Percentiles rank a stretch among this genome's conserved stretches.
Evolutionary conservation across 2,113 vertebrate species (phyloP).

Genomic region (Mus spicilegus): DNA sequence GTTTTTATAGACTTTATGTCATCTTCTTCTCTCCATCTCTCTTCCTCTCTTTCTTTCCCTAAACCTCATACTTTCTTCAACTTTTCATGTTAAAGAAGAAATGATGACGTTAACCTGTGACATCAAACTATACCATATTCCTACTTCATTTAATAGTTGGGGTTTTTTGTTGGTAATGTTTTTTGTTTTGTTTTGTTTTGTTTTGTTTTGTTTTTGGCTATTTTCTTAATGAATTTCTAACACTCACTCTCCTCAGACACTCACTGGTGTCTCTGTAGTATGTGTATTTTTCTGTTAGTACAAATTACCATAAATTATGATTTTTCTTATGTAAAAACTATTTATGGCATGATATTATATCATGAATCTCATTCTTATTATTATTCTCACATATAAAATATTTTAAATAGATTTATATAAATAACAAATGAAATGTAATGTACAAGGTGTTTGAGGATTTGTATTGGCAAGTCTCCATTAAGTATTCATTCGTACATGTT

Average conservation of each 20-base stretch:
- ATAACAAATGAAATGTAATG: neutral
- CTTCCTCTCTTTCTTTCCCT: neutral
- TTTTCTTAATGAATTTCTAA: neutral
- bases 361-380: neutral
- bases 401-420: neutral
- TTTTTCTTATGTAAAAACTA: conserved; percentile 2
- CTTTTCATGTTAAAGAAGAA: neutral
- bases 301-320: neutral
- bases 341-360: neutral
- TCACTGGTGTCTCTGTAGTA: neutral
- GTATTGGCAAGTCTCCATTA: neutral
- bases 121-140: neutral
- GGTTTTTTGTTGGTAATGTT: neutral
- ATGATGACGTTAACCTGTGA: neutral
- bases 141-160: neutral
- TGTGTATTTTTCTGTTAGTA: neutral
- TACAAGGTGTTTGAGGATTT: neutral
- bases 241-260: neutral
- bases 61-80: no score
- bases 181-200: no score
- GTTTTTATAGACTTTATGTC: neutral
- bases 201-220: neutral
- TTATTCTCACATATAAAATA: neutral
- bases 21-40: neutral
- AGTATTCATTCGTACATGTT: neutral